Base-by-base conservation (phyloP, 2,888 invertebrate species). In the Limnephilus rhombicus region DNA sequence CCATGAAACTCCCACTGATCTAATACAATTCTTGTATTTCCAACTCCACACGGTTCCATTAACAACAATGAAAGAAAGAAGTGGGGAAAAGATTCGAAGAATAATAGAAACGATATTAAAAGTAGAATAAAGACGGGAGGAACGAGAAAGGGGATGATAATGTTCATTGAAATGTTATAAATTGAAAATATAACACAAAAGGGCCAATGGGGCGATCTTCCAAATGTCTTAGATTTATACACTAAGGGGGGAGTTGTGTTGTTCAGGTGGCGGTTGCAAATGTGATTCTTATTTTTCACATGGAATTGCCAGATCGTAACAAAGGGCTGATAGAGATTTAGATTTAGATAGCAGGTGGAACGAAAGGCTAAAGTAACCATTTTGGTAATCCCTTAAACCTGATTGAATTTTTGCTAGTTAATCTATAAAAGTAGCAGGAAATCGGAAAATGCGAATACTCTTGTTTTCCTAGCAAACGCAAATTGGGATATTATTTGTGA, bases 131-230 rank as follows among this genome's bases (percentile, higher is more conserved):
- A 49, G n/a, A 86, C 13, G 29, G 49, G 18, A 86, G n/a, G n/a
- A 34, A 29, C 12, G 45, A 86, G 41, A n/a, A 45, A 86, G 31
- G 49, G 15, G 49, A 45, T 86, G 86, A 86, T 86, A 86, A 86
- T 86, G 49, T 86, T 86, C 45, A 49, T 86, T 86, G 49, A 45
- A 86, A 49, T 86, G 86, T 86, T 86, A 49, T 49, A 86, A 86
- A 86, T 86, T 86, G 86, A 86, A 86, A 86, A 86, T 49, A 86
- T n/a, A 86, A 86, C 86, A 45, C 29, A 86, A 86, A 49, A 29
- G 45, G 86, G 86, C 45, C 45, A 45, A 86, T 86, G 86, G 49
- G n/a, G n/a, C 86, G n/a, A 86, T 86, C 45, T 49, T 12, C 86
- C 41, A 45, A 86, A 86, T 29, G 86, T 45, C 86, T 86, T 86